Conservation (phyloP, 2,797 vertebrate species). For the Synaphobranchus kaupii region DNA sequence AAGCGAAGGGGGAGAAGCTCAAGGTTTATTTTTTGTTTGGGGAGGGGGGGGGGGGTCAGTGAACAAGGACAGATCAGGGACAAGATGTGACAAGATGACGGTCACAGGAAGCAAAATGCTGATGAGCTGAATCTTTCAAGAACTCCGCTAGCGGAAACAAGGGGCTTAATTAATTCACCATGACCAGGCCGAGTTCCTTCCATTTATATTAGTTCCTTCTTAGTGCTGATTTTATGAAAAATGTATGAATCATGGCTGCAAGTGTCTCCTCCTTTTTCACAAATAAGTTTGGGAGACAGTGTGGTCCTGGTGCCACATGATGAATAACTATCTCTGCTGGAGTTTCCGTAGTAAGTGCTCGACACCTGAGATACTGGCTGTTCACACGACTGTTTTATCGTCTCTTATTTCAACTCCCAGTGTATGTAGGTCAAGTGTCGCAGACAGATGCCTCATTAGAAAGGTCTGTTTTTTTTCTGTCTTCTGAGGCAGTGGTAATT, state of each 20-base stretch:
- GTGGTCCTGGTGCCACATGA: constrained; percentile 44
- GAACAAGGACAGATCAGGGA: constrained; percentile 26
- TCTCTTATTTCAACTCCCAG: constrained; percentile 52
- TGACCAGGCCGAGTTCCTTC: constrained; percentile 51
- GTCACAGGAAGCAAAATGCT: constrained; percentile 29
- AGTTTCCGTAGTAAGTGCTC: constrained; percentile 41
- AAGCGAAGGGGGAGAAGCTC: background rate
- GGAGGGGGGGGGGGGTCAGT: background rate
- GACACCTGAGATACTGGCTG: constrained; percentile 48
- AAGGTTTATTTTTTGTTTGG: constrained; percentile 11
- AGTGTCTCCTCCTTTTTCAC: constrained; percentile 37
- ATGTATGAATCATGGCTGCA: constrained; percentile 60
- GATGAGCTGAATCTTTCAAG: constrained; percentile 53
- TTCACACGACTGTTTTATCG: constrained; percentile 60
- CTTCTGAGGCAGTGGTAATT: constrained; percentile 24
- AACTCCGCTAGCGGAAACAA: constrained; percentile 51
- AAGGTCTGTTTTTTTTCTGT: constrained; percentile 37
- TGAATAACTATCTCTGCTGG: constrained; percentile 26
- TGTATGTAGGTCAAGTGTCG: background rate
- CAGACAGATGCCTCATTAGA: constrained; percentile 12
- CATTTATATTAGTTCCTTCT: constrained; percentile 53
- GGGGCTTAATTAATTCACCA: constrained; percentile 57
- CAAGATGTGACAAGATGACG: constrained; percentile 33
- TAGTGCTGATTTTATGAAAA: constrained; percentile 63
- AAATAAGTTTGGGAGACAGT: background rate